A percentile compares a stretch with the other conserved stretches of the same genome.
Evolutionary conservation across 2,888 invertebrate genomes (phyloP).

Genomic region (Elegia similella): DNA sequence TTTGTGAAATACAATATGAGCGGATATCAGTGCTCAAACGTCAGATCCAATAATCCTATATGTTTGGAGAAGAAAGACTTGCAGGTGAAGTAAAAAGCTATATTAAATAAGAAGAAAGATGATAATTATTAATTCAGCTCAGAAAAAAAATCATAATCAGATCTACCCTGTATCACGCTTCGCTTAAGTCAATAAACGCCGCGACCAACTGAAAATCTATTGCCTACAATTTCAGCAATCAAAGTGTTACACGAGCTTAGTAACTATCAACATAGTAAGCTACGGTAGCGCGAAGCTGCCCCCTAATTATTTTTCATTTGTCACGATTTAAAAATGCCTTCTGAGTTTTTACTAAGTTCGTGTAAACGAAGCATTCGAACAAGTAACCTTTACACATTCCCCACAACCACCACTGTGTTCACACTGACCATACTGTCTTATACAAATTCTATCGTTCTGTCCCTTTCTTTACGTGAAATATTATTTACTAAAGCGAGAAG

Average conservation of each 20-base stretch:
- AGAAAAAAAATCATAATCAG: not conserved
- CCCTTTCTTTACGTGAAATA: not conserved
- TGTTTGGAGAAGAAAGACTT: too few relatives aligned
- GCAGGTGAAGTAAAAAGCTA: too few relatives aligned
- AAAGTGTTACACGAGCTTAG: not conserved
- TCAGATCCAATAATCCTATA: too few relatives aligned
- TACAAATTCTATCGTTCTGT: not conserved
- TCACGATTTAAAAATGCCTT: too few relatives aligned
- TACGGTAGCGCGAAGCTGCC: not conserved
- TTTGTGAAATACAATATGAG: too few relatives aligned
- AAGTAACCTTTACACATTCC: constrained; percentile 20
- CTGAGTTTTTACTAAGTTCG: not conserved
- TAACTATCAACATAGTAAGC: not conserved
- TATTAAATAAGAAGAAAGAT: too few relatives aligned
- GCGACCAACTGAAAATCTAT: too few relatives aligned
- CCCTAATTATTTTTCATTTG: too few relatives aligned
- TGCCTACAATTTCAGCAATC: too few relatives aligned
- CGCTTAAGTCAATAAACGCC: too few relatives aligned
- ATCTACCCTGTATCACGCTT: not conserved
- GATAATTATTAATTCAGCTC: too few relatives aligned
- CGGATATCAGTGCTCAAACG: too few relatives aligned
- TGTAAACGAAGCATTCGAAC: not conserved
- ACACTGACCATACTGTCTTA: not conserved
- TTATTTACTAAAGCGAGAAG: not conserved
- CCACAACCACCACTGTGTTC: constrained; percentile 2